Evolutionary conservation across 1,140 invertebrate genomes (phyloP).

Genomic region (Oryctes rhinoceros): DNA sequence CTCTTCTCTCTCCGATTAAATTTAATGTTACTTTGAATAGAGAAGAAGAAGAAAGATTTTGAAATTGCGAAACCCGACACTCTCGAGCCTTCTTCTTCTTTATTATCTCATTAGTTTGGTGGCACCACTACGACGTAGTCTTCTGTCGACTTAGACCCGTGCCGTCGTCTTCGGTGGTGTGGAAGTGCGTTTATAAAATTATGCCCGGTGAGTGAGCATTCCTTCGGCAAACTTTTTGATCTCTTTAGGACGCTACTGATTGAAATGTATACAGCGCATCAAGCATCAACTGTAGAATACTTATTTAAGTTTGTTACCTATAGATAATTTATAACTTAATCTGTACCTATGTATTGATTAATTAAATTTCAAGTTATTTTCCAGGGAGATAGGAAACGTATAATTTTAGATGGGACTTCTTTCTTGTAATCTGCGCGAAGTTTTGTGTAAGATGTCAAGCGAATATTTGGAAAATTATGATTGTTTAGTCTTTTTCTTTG

Average conservation of each 20-base stretch:
- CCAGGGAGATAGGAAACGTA: too few relatives aligned
- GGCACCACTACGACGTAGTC: background rate
- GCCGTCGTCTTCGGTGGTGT: background rate
- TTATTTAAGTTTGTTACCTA: too few relatives aligned
- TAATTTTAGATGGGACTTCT: too few relatives aligned
- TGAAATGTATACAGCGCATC: background rate
- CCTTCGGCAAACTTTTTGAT: background rate
- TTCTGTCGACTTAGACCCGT: background rate
- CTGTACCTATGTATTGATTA: too few relatives aligned
- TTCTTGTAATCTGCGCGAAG: too few relatives aligned
- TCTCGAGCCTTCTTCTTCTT: background rate
- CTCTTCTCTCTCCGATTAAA: background rate
- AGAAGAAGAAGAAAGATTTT: slow-evolving; percentile 2
- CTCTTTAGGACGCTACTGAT: background rate
- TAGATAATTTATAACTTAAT: too few relatives aligned
- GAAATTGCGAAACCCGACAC: slow-evolving; percentile 17
- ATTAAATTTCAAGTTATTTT: too few relatives aligned
- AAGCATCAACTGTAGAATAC: too few relatives aligned
- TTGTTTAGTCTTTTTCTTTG: too few relatives aligned
- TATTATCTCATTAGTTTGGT: slow-evolving; percentile 33
- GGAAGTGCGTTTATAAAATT: slow-evolving; percentile 33
- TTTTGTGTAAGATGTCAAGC: too few relatives aligned
- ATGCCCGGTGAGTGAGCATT: background rate
- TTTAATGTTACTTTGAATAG: background rate
- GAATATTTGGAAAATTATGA: too few relatives aligned